A percentile compares a stretch with the other conserved stretches of the same genome.
Evolutionary conservation across 2,113 vertebrate genomes (phyloP).

Genomic region (Limanda limanda): DNA sequence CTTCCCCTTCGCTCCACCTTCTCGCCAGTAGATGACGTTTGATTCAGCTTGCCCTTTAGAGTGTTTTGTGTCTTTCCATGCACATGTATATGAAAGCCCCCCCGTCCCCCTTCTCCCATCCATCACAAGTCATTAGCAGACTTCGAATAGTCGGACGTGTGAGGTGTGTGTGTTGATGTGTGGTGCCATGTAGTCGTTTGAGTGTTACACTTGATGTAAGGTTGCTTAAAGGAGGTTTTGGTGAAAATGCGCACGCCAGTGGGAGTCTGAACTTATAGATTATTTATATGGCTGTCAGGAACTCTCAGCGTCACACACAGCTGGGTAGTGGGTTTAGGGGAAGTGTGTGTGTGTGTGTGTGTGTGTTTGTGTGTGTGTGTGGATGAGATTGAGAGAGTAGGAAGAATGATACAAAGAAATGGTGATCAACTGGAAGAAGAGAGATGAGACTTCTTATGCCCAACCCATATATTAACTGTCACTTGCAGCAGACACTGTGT

Average conservation of each 20-base stretch:
- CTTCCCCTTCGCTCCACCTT: neutral
- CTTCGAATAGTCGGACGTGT: neutral
- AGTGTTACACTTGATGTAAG: conserved; percentile 33
- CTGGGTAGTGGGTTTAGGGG: neutral
- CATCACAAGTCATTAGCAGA: conserved; percentile 12
- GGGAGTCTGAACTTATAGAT: conserved; percentile 75
- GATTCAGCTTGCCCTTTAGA: conserved; percentile 67
- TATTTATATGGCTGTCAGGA: conserved; percentile 83
- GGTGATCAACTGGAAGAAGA: conserved; percentile 6
- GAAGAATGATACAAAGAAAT: conserved; percentile 25
- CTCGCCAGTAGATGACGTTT: conserved; percentile 62
- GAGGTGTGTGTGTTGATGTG: conserved; percentile 1
- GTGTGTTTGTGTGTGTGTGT: conserved; percentile 19
- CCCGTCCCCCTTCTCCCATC: neutral
- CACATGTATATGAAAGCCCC: neutral
- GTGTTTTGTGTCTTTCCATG: neutral
- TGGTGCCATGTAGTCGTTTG: conserved; percentile 5
- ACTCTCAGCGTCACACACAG: conserved; percentile 74
- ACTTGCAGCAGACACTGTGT: conserved; percentile 26
- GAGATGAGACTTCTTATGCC: neutral
- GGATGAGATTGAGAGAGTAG: neutral
- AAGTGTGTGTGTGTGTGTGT: conserved; percentile 16
- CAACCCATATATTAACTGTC: conserved; percentile 11
- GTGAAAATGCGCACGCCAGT: conserved; percentile 30
- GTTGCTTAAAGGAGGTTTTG: conserved; percentile 44